Evolutionary conservation across 2,113 vertebrate genomes (phyloP).

Genomic region (Ageneiosus marmoratus): DNA sequence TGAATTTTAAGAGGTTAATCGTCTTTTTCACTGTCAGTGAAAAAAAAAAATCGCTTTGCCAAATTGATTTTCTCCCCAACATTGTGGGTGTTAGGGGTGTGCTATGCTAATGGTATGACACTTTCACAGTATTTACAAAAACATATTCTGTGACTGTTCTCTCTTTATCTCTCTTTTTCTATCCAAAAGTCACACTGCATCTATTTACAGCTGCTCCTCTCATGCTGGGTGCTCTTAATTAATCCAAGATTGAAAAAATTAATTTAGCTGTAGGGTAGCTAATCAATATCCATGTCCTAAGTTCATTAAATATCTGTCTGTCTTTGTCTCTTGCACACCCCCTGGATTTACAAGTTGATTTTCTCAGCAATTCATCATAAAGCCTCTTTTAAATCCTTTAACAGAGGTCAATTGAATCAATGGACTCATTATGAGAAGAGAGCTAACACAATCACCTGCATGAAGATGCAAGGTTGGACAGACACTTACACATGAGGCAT

Average conservation of each 20-base stretch:
- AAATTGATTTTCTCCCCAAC: conserved; percentile 42
- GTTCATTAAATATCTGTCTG: conserved; percentile 68
- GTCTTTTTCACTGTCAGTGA: conserved; percentile 13
- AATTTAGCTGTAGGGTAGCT: conserved; percentile 69
- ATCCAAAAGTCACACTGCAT: conserved; percentile 11
- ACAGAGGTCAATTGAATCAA: conserved; percentile 54
- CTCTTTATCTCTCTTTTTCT: not conserved
- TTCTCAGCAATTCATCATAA: conserved; percentile 74
- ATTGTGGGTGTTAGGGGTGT: conserved; percentile 19
- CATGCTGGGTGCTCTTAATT: conserved; percentile 74
- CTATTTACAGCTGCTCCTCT: conserved; percentile 65
- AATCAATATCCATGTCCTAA: conserved; percentile 77
- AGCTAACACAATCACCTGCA: conserved; percentile 4
- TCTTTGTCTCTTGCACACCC: conserved; percentile 40
- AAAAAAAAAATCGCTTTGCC: conserved; percentile 4
- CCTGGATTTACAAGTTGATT: conserved; percentile 66
- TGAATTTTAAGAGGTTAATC: conserved; percentile 46
- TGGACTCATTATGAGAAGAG: conserved; percentile 45
- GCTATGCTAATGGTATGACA: conserved; percentile 38
- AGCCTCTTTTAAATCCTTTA: conserved; percentile 55
- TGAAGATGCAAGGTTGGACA: conserved; percentile 15
- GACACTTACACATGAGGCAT: not conserved
- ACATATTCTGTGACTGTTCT: conserved; percentile 5
- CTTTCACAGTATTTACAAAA: conserved; percentile 40
- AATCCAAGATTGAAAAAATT: conserved; percentile 80